Conservation (phyloP, 2,113 vertebrate species). For the Neolamprologus caudopunctatus region DNA sequence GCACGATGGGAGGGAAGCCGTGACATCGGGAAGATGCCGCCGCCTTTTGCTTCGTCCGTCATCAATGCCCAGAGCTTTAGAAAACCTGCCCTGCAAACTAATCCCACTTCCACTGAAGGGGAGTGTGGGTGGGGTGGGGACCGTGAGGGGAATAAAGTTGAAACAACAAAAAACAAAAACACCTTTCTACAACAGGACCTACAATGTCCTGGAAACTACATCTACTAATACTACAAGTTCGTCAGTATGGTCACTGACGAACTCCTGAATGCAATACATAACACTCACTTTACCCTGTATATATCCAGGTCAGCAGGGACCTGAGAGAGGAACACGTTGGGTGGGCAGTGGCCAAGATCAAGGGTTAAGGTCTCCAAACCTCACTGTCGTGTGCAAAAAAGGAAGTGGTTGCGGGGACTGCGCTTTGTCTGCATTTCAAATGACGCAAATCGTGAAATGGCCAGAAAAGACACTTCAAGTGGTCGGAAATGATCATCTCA, state of each 20-base stretch:
- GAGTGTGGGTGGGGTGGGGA: background rate
- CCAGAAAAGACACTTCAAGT: conserved; percentile 34
- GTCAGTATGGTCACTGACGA: conserved; percentile 81
- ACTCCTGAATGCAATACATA: conserved; percentile 69
- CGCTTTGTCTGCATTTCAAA: conserved; percentile 46
- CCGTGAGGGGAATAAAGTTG: background rate
- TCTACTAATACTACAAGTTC: conserved; percentile 72
- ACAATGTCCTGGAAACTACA: conserved; percentile 68
- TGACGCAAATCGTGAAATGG: conserved; percentile 9
- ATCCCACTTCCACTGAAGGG: conserved; percentile 41
- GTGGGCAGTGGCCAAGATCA: conserved; percentile 43
- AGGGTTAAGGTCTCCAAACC: conserved; percentile 27
- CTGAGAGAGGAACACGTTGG: conserved; percentile 75
- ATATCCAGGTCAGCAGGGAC: conserved; percentile 78
- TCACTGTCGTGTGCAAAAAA: conserved; percentile 54
- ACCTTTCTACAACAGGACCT: conserved; percentile 80
- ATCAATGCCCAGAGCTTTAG: background rate
- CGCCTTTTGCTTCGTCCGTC: background rate
- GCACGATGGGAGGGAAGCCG: background rate
- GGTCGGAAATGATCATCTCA: conserved; percentile 39
- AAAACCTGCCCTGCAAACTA: conserved; percentile 62
- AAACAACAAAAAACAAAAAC: conserved; percentile 56
- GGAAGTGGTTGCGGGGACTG: conserved; percentile 46
- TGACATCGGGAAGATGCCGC: background rate
- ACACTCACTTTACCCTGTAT: conserved; percentile 98